These are phyloP conservation scores for Spongia lamella DNA, from an alignment of 37 sponge, comb jelly and placozoan species.

Conservation along the genomic window DNA sequence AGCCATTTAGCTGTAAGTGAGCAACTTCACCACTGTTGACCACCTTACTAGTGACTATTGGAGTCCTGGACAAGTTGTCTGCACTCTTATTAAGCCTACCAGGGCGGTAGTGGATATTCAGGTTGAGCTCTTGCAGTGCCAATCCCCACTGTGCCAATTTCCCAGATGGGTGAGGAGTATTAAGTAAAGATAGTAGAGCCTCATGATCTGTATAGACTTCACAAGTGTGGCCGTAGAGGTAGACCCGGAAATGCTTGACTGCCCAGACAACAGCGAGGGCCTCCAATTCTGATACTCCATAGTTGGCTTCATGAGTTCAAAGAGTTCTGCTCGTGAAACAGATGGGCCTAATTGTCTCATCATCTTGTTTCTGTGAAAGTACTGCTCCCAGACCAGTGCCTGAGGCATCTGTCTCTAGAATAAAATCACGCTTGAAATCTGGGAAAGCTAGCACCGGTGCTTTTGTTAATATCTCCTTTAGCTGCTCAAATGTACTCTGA, in stretches of 20 bases:
- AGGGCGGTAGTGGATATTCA: constrained; percentile 16
- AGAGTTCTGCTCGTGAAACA: constrained; percentile 25
- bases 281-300: constrained; percentile 24
- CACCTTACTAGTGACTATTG: no score
- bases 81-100: constrained; percentile 4
- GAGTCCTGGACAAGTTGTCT: constrained; percentile 8
- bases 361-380: constrained; percentile 22
- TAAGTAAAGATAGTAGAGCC: constrained; percentile 24
- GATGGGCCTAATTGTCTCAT: constrained; percentile 1
- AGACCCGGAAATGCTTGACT: constrained; percentile 19
- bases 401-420: constrained; percentile 37
- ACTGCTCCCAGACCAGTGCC: constrained; percentile 30
- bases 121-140: constrained; percentile 19
- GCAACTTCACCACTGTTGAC: no score
- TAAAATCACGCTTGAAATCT: background rate
- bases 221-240: constrained; percentile 21
- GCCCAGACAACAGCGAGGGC: constrained; percentile 35
- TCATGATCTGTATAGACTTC: constrained; percentile 24
- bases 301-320: constrained; percentile 17
- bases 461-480: background rate
- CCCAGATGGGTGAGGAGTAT: constrained; percentile 34
- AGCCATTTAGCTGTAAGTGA: no score
- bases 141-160: constrained; percentile 28
- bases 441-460: constrained; percentile 35
- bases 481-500: constrained; percentile 3